Evolutionary conservation across 2,113 vertebrate genomes (phyloP).

Genomic region (Hipposideros armiger): DNA sequence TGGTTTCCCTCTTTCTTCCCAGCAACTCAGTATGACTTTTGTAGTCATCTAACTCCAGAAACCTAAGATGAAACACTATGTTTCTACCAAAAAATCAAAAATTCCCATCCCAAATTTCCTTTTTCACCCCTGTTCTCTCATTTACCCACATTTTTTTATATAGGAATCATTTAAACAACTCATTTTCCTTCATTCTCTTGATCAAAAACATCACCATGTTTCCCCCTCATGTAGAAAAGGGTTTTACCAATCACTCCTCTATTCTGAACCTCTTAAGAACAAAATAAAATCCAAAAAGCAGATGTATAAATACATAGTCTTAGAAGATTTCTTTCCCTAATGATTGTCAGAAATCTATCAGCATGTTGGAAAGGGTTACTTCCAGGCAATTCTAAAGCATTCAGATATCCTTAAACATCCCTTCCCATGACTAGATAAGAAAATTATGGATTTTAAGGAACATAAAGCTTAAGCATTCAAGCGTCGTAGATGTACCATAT

Average conservation of each 20-base stretch:
- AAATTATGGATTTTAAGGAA: not conserved
- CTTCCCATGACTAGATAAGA: not conserved
- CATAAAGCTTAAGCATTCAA: not conserved
- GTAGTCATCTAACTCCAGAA: not conserved
- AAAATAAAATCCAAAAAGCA: conserved; percentile 24
- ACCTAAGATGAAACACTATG: not conserved
- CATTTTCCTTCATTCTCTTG: not conserved
- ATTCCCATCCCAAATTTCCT: not conserved
- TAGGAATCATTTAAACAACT: not conserved
- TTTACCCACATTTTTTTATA: not conserved
- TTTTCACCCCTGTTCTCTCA: not conserved
- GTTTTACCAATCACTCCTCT: not conserved
- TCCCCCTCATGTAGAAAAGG: not conserved
- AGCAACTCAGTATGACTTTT: not conserved
- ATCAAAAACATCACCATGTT: conserved; percentile 43
- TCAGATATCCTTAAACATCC: not conserved
- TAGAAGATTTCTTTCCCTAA: not conserved
- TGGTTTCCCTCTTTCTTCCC: not conserved
- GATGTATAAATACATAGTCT: not conserved
- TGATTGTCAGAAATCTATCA: not conserved
- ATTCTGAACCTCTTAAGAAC: conserved; percentile 39
- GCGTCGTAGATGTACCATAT: not conserved
- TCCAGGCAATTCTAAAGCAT: not conserved
- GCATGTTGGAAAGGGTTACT: not conserved
- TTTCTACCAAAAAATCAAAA: not conserved